Evolutionary conservation across 2,888 invertebrate genomes (phyloP).

Genomic region (Brenthis daphne): DNA sequence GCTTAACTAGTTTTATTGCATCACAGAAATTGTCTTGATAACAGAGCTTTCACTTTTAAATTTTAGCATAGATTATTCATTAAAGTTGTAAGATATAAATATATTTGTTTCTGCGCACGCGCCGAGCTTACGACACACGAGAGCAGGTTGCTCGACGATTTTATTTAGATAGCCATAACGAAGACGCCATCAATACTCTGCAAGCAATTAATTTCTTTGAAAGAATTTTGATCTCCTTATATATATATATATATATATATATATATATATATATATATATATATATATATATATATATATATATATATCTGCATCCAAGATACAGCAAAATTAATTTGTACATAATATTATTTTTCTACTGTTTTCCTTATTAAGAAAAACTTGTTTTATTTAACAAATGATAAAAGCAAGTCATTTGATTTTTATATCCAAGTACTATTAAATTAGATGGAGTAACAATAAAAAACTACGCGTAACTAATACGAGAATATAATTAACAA

Average conservation of each 20-base stretch:
- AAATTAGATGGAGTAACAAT: slow-evolving; percentile 12
- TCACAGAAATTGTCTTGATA: slow-evolving; percentile 11
- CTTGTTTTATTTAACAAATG: background rate
- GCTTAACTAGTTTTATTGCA: slow-evolving; percentile 9
- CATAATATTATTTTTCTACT: background rate
- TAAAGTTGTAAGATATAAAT: slow-evolving; percentile 14
- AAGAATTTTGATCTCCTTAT: too few relatives aligned
- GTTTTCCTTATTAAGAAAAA: background rate
- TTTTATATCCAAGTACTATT: background rate
- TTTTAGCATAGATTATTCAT: slow-evolving; percentile 23
- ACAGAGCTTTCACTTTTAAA: slow-evolving; percentile 27
- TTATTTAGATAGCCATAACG: slow-evolving; percentile 51
- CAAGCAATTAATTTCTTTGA: background rate
- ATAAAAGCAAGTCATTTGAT: background rate
- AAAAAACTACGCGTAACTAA: slow-evolving; percentile 10
- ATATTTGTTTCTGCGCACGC: slow-evolving; percentile 25
- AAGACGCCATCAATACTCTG: slow-evolving; percentile 26
- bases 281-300: too few relatives aligned
- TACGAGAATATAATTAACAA: slow-evolving; percentile 4
- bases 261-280: too few relatives aligned
- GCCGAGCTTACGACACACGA: slow-evolving; percentile 47
- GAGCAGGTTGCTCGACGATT: slow-evolving; percentile 53
- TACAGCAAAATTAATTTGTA: background rate
- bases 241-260: too few relatives aligned
- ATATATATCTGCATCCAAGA: background rate